phyloP scores from a whole-genome alignment of 1,140 invertebrate genomes.

The Cephus cinctus region DNA sequence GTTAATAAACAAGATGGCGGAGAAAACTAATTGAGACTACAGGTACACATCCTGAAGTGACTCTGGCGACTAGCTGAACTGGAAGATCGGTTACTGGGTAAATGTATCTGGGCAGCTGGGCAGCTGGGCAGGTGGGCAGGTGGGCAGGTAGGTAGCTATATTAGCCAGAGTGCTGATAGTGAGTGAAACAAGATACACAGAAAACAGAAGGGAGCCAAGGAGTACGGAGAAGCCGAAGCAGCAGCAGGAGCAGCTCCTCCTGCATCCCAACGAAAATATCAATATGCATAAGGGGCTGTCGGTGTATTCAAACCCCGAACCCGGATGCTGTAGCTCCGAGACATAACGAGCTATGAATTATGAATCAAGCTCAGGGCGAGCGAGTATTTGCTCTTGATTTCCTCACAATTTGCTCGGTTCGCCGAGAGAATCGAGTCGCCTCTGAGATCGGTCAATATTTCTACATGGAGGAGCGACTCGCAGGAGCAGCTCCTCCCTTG shows the following conservation, averaged over 20 bases:
- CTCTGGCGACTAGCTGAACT: too few relatives aligned
- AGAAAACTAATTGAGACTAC: too few relatives aligned
- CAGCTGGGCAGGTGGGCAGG: background rate
- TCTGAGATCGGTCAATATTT: too few relatives aligned
- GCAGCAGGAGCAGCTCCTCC: background rate
- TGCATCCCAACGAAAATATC: background rate
- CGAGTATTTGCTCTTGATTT: too few relatives aligned
- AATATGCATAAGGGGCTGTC: background rate
- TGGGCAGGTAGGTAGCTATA: background rate
- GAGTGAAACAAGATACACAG: background rate
- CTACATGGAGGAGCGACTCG: too few relatives aligned
- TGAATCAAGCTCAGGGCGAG: conserved; percentile 20
- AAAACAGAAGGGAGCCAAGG: background rate
- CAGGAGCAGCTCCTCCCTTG: too few relatives aligned
- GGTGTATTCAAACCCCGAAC: too few relatives aligned
- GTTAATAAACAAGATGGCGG: too few relatives aligned
- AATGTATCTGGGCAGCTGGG: background rate
- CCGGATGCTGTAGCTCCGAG: background rate
- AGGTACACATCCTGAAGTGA: too few relatives aligned
- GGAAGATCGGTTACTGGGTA: background rate
- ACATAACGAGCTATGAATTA: conserved; percentile 32
- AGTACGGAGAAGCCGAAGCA: background rate
- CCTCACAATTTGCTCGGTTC: too few relatives aligned
- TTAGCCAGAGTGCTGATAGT: background rate
- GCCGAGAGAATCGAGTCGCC: too few relatives aligned